Evolutionary conservation across 2,113 vertebrate species (phyloP).

Genomic region (Otus sunia): DNA sequence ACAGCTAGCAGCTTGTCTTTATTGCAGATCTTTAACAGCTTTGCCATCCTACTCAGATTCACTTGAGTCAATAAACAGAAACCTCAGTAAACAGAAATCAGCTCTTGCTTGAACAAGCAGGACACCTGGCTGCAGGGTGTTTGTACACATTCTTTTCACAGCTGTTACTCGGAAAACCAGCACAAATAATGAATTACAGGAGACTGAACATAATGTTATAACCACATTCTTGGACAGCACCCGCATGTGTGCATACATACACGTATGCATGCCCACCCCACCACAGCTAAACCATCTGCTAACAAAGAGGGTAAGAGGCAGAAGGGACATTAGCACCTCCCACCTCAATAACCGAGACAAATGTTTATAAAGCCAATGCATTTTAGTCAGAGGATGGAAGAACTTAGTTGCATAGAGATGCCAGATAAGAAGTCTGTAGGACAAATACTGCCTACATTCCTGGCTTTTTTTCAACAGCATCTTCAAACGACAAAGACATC

Average conservation of each 20-base stretch:
- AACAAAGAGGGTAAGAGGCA: not conserved
- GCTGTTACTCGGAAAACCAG: not conserved
- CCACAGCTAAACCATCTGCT: not conserved
- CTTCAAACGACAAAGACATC: not conserved
- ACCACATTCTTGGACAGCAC: not conserved
- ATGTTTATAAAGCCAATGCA: not conserved
- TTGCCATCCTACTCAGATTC: slow-evolving; percentile 2
- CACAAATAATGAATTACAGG: not conserved
- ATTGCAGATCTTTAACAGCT: slow-evolving; percentile 28
- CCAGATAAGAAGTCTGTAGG: not conserved
- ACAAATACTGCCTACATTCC: not conserved
- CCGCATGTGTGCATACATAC: not conserved
- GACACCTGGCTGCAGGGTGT: slow-evolving; percentile 45
- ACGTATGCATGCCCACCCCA: not conserved
- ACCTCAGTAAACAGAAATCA: not conserved
- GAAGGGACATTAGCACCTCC: not conserved
- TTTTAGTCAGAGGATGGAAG: not conserved
- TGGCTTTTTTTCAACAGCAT: not conserved
- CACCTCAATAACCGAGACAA: not conserved
- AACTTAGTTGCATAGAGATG: not conserved
- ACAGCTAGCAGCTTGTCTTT: slow-evolving; percentile 35
- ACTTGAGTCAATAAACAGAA: slow-evolving; percentile 46
- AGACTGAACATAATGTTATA: not conserved
- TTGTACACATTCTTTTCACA: slow-evolving; percentile 30
- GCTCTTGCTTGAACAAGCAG: not conserved